A percentile compares a stretch with the other conserved stretches of the same genome.
Conservation (phyloP, 37 sponge, comb jelly and placozoan species). For the Aplysina aerophoba region DNA sequence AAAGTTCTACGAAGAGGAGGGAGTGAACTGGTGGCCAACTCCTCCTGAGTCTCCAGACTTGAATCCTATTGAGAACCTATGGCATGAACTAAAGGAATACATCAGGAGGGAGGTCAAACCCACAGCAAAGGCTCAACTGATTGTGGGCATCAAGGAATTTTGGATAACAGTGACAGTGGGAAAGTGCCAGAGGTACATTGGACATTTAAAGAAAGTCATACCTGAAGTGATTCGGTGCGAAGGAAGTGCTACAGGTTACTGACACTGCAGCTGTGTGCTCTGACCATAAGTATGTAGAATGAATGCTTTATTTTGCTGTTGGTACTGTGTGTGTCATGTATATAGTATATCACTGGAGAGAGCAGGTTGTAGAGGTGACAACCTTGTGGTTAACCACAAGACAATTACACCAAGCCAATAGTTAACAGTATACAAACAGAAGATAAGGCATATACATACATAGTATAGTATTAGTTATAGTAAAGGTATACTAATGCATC, state of each 20-base stretch:
- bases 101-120: neutral
- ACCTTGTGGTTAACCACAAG: neutral
- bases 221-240: neutral
- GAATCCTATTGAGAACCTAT: conserved; percentile 46
- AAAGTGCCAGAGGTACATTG: neutral
- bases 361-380: too few relatives aligned
- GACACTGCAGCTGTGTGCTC: too few relatives aligned
- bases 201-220: neutral
- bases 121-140: neutral
- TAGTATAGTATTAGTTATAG: neutral
- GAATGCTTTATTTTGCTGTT: too few relatives aligned
- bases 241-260: neutral
- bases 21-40: conserved; percentile 55
- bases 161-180: neutral
- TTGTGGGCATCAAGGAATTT: neutral
- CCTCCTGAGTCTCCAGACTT: conserved; percentile 47
- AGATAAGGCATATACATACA: neutral
- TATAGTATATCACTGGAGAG: too few relatives aligned
- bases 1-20: conserved; percentile 12
- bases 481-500: neutral
- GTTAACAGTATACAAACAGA: neutral
- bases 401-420: neutral
- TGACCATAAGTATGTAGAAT: too few relatives aligned
- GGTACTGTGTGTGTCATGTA: too few relatives aligned
- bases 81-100: conserved; percentile 31